These are phyloP conservation scores for Zaprionus davidi DNA, from an alignment of 1,140 invertebrate species.

Conservation along the genomic window DNA sequence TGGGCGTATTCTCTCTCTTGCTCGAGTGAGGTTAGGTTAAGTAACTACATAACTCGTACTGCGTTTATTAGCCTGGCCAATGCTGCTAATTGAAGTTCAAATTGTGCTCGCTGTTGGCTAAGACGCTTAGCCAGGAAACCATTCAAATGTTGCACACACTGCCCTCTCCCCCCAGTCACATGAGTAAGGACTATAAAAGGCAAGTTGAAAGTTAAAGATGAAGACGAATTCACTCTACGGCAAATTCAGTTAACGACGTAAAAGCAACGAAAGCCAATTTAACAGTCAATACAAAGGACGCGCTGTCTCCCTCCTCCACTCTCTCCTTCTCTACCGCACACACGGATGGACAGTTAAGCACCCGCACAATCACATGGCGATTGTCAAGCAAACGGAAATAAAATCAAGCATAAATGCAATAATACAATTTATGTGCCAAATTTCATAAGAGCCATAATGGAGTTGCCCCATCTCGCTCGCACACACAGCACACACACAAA, in stretches of 20 bases:
- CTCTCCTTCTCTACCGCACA: neutral
- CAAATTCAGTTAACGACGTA: constrained; percentile 64
- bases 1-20: neutral
- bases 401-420: constrained; percentile 84
- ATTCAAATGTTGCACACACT: constrained; percentile 72
- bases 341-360: constrained; percentile 17
- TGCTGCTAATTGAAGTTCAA: constrained; percentile 81
- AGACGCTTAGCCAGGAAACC: constrained; percentile 65
- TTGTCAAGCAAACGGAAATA: constrained; percentile 72
- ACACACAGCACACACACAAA: constrained; percentile 36
- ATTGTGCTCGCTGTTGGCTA: constrained; percentile 56
- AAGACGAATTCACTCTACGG: constrained; percentile 66
- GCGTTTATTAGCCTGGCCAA: constrained; percentile 65
- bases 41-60: constrained; percentile 17
- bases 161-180: constrained; percentile 2
- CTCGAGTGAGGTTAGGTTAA: constrained; percentile 15
- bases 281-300: constrained; percentile 58
- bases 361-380: constrained; percentile 63
- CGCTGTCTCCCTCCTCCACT: neutral
- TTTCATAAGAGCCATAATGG: constrained; percentile 81
- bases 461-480: constrained; percentile 40
- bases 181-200: constrained; percentile 36
- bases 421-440: constrained; percentile 83
- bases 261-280: constrained; percentile 74
- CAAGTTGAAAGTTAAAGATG: constrained; percentile 50